Evolutionary conservation across 2,797 vertebrate genomes (phyloP).

Genomic region (Novumbra hubbsi): DNA sequence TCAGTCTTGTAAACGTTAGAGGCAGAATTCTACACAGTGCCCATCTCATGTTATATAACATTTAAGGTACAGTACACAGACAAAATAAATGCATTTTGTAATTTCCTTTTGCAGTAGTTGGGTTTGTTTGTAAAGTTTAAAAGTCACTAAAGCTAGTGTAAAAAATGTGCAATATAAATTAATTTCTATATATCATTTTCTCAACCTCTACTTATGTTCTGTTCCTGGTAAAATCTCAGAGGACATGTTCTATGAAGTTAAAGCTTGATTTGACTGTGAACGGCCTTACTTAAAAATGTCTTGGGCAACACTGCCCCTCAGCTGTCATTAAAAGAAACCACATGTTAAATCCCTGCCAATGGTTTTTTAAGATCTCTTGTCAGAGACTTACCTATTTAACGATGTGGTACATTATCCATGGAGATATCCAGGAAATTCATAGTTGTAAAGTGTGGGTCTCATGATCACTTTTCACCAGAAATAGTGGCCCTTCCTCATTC

Average conservation of each 20-base stretch:
- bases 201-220: background rate
- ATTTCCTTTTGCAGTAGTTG: background rate
- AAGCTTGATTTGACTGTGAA: background rate
- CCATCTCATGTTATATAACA: too few species aligned
- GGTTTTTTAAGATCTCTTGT: background rate
- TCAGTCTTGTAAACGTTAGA: too few species aligned
- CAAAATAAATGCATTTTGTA: background rate
- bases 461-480: background rate
- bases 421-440: background rate
- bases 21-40: too few species aligned
- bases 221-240: too few species aligned
- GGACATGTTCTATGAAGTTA: too few species aligned
- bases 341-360: background rate
- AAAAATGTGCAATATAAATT: background rate
- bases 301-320: constrained; percentile 10
- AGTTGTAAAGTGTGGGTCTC: background rate
- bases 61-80: background rate
- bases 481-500: background rate
- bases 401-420: background rate
- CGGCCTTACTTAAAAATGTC: background rate
- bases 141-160: background rate
- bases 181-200: background rate
- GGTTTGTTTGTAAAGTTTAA: background rate
- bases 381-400: background rate
- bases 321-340: background rate